Evolutionary conservation across 2,797 vertebrate species (phyloP).

Genomic region (Rhinatrema bivittatum): DNA sequence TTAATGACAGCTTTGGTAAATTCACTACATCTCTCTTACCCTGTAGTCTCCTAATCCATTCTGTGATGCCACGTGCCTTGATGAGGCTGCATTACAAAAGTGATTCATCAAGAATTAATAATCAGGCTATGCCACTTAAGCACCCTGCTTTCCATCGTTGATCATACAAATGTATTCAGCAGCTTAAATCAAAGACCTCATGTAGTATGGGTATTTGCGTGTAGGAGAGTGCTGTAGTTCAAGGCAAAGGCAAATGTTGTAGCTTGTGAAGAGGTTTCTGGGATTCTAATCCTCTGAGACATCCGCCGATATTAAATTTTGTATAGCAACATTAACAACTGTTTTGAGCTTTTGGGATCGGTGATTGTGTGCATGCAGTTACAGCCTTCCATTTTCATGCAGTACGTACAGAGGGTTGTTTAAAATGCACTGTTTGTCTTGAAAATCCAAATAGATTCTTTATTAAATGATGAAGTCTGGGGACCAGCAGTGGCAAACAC

Average conservation of each 20-base stretch:
- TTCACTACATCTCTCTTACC: no score
- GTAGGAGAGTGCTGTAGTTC: no score
- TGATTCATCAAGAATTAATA: conserved; percentile 1
- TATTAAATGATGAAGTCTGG: conserved; percentile 23
- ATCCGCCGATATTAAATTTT: conserved; percentile 22
- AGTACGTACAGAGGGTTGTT: conserved; percentile 1
- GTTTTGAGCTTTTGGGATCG: conserved; percentile 26
- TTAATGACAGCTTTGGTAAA: no score
- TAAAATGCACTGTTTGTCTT: neutral
- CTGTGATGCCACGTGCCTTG: no score
- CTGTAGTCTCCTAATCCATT: no score
- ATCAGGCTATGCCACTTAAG: neutral
- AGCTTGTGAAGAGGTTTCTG: conserved; percentile 6
- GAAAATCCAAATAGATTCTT: conserved; percentile 1
- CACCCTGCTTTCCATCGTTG: conserved; percentile 4
- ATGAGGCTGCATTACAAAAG: neutral
- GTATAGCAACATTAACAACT: conserved; percentile 25
- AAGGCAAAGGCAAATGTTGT: neutral
- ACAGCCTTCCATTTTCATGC: conserved; percentile 15
- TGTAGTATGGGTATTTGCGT: conserved; percentile 2
- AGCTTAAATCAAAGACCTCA: conserved; percentile 3
- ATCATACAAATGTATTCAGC: conserved; percentile 16
- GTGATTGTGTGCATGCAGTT: neutral
- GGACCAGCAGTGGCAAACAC: conserved; percentile 1
- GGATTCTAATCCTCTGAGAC: conserved; percentile 15